These are phyloP conservation scores for Spheniscus mendiculus DNA, from an alignment of 2,113 vertebrate genomes.

Conservation along the genomic window DNA sequence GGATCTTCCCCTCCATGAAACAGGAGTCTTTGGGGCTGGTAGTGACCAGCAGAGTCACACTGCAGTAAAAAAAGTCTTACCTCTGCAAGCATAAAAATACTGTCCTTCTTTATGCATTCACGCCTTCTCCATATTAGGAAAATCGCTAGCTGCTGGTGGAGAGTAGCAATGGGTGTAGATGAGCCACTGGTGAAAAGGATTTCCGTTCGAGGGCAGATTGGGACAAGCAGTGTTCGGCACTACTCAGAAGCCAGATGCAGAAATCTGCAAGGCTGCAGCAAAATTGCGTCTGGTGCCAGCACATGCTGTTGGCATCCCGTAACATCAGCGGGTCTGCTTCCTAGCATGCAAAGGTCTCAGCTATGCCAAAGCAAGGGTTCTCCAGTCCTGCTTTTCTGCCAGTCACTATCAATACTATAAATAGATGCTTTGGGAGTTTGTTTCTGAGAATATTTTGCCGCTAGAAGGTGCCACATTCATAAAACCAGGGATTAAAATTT, in stretches of 20 bases:
- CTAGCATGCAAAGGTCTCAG: neutral
- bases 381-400: neutral
- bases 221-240: neutral
- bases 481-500: neutral
- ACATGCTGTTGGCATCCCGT: neutral
- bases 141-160: neutral
- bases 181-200: neutral
- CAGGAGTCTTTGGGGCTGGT: neutral
- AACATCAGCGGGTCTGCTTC: neutral
- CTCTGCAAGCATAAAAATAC: neutral
- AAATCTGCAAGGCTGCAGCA: neutral
- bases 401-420: neutral
- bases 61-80: neutral
- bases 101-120: neutral
- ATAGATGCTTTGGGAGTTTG: neutral
- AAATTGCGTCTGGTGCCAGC: neutral
- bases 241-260: neutral
- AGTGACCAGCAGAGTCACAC: neutral
- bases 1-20: neutral
- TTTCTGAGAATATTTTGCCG: neutral
- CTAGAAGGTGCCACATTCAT: neutral
- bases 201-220: neutral
- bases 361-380: neutral
- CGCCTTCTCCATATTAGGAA: neutral
- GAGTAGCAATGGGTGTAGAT: neutral